Percentiles rank a stretch among this genome's conserved stretches.
Conservation (phyloP, 1,140 invertebrate genomes). For the Leguminivora glycinivorella region DNA sequence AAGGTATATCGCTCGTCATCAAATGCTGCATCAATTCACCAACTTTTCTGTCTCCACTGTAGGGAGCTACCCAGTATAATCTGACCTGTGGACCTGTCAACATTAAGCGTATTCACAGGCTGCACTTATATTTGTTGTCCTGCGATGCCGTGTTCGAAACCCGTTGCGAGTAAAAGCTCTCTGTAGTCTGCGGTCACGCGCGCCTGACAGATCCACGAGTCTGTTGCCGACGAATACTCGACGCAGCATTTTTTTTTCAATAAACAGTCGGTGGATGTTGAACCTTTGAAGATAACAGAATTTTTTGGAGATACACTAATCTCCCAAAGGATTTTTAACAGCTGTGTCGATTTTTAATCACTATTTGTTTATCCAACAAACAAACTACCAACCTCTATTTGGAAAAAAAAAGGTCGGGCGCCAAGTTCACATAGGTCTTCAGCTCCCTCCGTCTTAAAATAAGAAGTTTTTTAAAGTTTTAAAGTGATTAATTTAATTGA, state of each 20-base stretch:
- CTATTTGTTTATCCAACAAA: no score
- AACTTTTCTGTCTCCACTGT: neutral
- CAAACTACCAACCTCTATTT: no score
- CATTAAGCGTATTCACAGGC: neutral
- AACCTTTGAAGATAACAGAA: slow-evolving; percentile 35
- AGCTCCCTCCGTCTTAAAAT: no score
- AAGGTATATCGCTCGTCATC: slow-evolving; percentile 33
- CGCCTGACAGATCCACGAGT: slow-evolving; percentile 64
- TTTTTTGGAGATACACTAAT: neutral
- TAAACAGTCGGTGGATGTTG: neutral
- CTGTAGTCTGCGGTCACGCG: slow-evolving; percentile 53
- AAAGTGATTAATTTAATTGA: no score
- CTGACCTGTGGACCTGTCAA: neutral
- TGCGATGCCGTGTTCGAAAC: neutral
- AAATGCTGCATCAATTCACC: slow-evolving; percentile 37
- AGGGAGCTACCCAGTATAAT: neutral
- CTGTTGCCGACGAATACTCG: slow-evolving; percentile 51
- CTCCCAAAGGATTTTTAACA: neutral
- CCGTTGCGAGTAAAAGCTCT: neutral
- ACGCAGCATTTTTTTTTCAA: slow-evolving; percentile 36
- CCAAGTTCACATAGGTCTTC: no score
- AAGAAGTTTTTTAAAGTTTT: no score
- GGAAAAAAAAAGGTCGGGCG: no score
- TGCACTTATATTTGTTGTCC: neutral
- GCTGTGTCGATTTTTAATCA: neutral